Percentiles rank a stretch among this genome's conserved stretches.
These are phyloP conservation scores for Lepilemur septentrionalis DNA, from an alignment of 2,797 vertebrate species.

Conservation along the genomic window DNA sequence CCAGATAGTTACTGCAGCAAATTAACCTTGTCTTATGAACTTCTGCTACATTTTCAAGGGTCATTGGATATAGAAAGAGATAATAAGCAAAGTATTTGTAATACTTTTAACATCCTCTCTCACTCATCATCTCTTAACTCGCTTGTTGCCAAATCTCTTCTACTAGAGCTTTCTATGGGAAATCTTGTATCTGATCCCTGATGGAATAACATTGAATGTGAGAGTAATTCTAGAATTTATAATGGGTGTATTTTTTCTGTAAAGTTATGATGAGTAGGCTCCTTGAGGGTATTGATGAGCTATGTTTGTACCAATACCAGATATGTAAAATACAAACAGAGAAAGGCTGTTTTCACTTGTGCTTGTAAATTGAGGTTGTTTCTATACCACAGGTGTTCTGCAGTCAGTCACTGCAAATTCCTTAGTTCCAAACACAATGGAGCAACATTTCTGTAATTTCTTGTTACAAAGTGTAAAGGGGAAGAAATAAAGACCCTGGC, in stretches of 20 bases:
- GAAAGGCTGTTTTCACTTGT: background rate
- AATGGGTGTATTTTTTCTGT: background rate
- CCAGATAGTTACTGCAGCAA: constrained; percentile 23
- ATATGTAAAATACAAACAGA: background rate
- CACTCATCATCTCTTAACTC: background rate
- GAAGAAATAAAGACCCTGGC: background rate
- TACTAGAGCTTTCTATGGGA: background rate
- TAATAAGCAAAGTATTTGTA: background rate
- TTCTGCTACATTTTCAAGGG: background rate
- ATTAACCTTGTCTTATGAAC: constrained; percentile 55
- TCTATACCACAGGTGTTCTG: background rate
- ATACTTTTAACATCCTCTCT: background rate
- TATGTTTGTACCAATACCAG: background rate
- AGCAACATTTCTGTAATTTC: background rate
- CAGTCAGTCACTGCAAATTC: too few species aligned
- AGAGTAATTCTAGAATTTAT: background rate
- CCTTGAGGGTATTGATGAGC: background rate
- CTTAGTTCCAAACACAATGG: background rate
- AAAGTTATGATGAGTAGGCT: background rate
- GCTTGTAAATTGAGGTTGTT: background rate
- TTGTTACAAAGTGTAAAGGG: background rate
- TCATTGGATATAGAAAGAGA: background rate
- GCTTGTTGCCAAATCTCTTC: background rate
- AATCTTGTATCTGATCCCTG: background rate
- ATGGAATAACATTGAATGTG: background rate